These are phyloP conservation scores for Apotomis capreana DNA, from an alignment of 2,888 invertebrate genomes.

Conservation along the genomic window DNA sequence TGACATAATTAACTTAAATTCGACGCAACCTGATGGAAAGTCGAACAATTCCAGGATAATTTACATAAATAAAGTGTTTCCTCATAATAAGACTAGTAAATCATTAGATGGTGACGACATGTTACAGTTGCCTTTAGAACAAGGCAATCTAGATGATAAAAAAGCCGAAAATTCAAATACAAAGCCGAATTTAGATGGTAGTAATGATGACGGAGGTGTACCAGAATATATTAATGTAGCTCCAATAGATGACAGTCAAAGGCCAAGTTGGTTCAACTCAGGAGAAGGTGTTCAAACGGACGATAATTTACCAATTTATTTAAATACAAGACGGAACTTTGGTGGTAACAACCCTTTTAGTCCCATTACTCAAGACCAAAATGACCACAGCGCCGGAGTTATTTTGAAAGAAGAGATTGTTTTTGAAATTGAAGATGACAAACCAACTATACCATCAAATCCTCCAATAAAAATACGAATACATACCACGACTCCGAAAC, in stretches of 20 bases:
- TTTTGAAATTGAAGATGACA: conserved; percentile 38
- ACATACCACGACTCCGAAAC: conserved; percentile 11
- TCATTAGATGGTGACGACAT: not conserved
- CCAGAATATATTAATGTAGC: not conserved
- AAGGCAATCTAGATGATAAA: not conserved
- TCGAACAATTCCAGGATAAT: conserved; percentile 11
- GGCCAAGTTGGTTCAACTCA: not conserved
- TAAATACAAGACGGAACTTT: conserved; percentile 9
- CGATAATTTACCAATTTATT: not conserved
- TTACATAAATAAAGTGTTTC: not conserved
- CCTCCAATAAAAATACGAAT: not conserved
- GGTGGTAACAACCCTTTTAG: conserved; percentile 2
- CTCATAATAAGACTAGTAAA: not conserved
- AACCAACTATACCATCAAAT: not conserved
- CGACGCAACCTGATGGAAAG: not conserved
- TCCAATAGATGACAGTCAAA: not conserved
- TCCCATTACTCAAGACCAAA: conserved; percentile 1
- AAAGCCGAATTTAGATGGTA: not conserved
- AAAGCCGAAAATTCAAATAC: not conserved
- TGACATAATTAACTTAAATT: not conserved
- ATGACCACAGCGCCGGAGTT: conserved; percentile 12
- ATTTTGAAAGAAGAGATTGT: conserved; percentile 40
- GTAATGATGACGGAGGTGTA: not conserved
- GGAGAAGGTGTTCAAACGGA: not conserved
- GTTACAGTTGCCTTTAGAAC: not conserved